phyloP scores from a whole-genome alignment of 1,140 invertebrate species.

The Leptopilina boulardi region DNA sequence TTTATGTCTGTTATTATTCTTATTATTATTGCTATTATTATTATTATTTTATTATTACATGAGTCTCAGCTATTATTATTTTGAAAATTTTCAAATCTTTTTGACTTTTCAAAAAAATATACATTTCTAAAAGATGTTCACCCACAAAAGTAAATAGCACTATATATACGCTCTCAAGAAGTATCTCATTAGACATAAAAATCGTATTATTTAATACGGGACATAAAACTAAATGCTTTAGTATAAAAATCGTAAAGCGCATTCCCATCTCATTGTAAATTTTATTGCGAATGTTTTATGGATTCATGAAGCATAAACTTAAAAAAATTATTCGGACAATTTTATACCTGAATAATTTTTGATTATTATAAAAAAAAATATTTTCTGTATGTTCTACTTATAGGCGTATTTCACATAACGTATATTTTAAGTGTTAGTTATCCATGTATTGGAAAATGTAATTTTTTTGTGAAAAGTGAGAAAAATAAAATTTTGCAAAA shows the following conservation, averaged over 20 bases:
- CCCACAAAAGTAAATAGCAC: neutral
- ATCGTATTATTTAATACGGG: slow-evolving; percentile 1
- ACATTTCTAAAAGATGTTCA: neutral
- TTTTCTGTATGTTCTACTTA: no score
- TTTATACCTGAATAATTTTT: neutral
- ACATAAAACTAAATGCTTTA: neutral
- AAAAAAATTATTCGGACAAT: neutral
- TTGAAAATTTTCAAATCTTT: no score
- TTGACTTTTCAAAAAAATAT: neutral
- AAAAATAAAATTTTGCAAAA: no score
- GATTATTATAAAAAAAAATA: no score
- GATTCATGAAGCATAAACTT: neutral
- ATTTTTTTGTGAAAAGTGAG: no score
- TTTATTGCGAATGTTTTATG: neutral
- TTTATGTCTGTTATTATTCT: slow-evolving; percentile 41
- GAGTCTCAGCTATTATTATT: no score
- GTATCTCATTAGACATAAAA: neutral
- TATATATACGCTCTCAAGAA: neutral
- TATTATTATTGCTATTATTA: neutral
- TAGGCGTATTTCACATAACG: no score
- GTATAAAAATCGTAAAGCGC: neutral
- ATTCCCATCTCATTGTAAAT: neutral
- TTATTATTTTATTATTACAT: no score
- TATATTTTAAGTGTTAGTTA: no score
- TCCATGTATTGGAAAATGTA: no score